Percentiles rank a stretch among this genome's conserved stretches.
Conservation (phyloP, 2,888 invertebrate genomes). For the Ypsolopha scabrella region DNA sequence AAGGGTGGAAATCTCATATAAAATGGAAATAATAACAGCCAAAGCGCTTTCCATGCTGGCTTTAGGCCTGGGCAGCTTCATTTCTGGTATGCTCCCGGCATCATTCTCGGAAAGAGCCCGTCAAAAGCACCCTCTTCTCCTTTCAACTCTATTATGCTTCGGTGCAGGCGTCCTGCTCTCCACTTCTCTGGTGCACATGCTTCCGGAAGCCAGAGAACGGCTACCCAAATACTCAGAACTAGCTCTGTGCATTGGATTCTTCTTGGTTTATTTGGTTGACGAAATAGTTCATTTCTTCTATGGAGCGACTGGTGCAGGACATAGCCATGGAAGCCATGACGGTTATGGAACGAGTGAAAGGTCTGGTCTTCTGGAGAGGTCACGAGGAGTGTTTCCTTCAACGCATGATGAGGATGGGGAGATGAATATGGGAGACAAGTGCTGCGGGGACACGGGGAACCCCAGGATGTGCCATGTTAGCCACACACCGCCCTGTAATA, state of each 20-base stretch:
- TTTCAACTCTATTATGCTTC: constrained; percentile 80
- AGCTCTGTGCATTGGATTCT: constrained; percentile 76
- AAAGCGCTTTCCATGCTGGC: constrained; percentile 76
- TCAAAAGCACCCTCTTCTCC: constrained; percentile 69
- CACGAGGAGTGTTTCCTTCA: constrained; percentile 7
- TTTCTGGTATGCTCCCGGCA: constrained; percentile 78
- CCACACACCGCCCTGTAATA: constrained; percentile 74
- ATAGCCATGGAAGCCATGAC: constrained; percentile 13
- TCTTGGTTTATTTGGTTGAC: constrained; percentile 78
- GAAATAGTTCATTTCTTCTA: constrained; percentile 78
- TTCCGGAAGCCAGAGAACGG: constrained; percentile 80
- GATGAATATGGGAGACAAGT: constrained; percentile 26
- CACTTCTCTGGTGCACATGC: constrained; percentile 82
- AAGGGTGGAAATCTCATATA: too few species aligned
- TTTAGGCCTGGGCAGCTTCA: constrained; percentile 77
- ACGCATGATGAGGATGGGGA: constrained; percentile 28
- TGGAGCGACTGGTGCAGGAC: constrained; percentile 27
- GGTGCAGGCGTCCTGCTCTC: constrained; percentile 85
- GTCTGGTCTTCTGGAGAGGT: constrained; percentile 26
- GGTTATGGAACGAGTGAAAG: constrained; percentile 33
- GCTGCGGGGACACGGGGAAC: constrained; percentile 40
- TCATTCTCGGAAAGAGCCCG: constrained; percentile 71
- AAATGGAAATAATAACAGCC: constrained; percentile 64
- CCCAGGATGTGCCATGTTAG: constrained; percentile 74
- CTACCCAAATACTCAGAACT: constrained; percentile 73